phyloP scores from a whole-genome alignment of 2,888 invertebrate genomes.

The Agrenia bidenticulata region DNA sequence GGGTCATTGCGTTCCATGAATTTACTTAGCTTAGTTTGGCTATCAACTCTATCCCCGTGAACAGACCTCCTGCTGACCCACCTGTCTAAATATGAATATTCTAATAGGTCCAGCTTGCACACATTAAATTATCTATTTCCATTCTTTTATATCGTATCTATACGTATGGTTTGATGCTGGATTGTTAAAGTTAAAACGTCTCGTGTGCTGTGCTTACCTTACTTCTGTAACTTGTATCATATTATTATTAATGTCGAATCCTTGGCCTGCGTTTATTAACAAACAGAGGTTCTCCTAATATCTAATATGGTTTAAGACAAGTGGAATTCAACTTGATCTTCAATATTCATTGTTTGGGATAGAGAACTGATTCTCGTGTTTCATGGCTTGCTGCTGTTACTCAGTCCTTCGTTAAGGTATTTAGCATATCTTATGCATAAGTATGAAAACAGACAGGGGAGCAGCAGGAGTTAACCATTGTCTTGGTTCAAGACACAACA shows the following conservation, averaged over 20 bases:
- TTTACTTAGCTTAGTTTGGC: slow-evolving; percentile 22
- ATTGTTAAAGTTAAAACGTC: background rate
- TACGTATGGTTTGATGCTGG: no score
- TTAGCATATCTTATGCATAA: slow-evolving; percentile 26
- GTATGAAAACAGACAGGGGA: slow-evolving; percentile 24
- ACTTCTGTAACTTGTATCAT: no score
- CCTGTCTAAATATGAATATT: slow-evolving; percentile 48
- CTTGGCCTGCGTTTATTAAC: no score
- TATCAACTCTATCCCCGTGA: slow-evolving; percentile 29
- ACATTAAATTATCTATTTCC: slow-evolving; percentile 31
- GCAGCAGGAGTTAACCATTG: slow-evolving; percentile 31
- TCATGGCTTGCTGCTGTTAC: slow-evolving; percentile 2
- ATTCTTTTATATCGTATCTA: slow-evolving; percentile 9
- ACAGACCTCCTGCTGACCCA: slow-evolving; percentile 38
- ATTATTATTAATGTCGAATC: no score
- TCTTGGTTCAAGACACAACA: slow-evolving; percentile 3
- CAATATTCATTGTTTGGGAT: slow-evolving; percentile 28
- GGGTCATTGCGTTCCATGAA: slow-evolving; percentile 24
- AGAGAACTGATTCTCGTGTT: slow-evolving; percentile 24
- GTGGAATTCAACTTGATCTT: slow-evolving; percentile 4
- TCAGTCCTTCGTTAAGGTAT: slow-evolving; percentile 28
- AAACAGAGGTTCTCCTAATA: no score
- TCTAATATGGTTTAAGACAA: background rate
- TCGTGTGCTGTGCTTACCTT: no score
- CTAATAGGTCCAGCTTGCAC: slow-evolving; percentile 41